Conservation (phyloP, 2,797 vertebrate genomes). For the Eleutherodactylus coqui region DNA sequence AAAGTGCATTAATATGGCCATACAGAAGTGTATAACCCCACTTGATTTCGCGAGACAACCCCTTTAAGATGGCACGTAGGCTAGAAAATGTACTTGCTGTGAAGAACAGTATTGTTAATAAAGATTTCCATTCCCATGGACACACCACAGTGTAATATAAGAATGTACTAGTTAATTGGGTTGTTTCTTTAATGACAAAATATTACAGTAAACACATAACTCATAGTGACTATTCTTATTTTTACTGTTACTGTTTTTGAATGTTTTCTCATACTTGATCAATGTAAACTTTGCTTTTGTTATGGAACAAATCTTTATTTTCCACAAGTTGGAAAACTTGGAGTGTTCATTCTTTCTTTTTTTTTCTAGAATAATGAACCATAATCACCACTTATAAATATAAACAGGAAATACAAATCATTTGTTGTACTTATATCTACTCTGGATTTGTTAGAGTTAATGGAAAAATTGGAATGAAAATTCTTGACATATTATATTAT, state of each 20-base stretch:
- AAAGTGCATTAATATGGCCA: no score
- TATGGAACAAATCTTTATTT: background rate
- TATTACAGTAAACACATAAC: background rate
- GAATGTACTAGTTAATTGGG: background rate
- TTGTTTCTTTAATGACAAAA: background rate
- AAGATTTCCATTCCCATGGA: background rate
- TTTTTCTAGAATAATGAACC: background rate
- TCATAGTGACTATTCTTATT: background rate
- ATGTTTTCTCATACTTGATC: background rate
- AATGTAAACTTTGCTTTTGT: background rate
- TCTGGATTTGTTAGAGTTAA: no score
- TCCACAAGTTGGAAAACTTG: background rate
- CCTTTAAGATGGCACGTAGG: background rate
- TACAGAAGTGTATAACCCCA: no score
- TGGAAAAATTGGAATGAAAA: background rate
- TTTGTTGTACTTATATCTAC: no score
- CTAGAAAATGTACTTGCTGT: background rate
- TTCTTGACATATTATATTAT: no score
- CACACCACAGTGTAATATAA: background rate
- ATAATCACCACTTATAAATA: background rate
- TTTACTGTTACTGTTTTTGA: background rate
- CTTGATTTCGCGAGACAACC: background rate
- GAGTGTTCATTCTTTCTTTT: background rate
- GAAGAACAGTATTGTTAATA: background rate
- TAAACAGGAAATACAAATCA: slow-evolving; percentile 28